phyloP scores from a whole-genome alignment of 1,140 invertebrate species.

The Akabosia matsudoensis region DNA sequence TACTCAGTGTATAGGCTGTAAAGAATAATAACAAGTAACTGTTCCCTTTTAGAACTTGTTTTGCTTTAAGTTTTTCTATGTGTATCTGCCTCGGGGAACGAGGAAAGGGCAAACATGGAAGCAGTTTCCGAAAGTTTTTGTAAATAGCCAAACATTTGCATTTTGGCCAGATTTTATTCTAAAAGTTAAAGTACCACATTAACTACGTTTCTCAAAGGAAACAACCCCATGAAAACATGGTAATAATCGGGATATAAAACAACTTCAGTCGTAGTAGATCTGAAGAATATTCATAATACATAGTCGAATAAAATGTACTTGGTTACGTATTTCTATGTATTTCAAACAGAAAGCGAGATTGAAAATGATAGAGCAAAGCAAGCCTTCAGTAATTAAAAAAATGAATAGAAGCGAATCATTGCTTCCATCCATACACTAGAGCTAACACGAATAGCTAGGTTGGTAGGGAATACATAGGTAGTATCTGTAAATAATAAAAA shows the following conservation, averaged over 20 bases:
- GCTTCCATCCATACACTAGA: too few relatives aligned
- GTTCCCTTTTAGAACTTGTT: neutral
- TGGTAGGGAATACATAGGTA: too few relatives aligned
- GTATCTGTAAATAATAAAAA: too few relatives aligned
- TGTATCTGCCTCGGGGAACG: neutral
- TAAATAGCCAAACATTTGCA: constrained; percentile 17
- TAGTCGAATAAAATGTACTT: too few relatives aligned
- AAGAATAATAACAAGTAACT: neutral
- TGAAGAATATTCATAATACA: too few relatives aligned
- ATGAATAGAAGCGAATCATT: too few relatives aligned
- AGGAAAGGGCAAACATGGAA: constrained; percentile 8
- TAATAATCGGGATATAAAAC: neutral
- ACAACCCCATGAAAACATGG: neutral
- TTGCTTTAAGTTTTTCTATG: too few relatives aligned
- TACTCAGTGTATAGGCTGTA: too few relatives aligned
- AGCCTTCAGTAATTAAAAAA: too few relatives aligned
- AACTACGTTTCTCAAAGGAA: neutral
- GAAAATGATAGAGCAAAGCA: neutral
- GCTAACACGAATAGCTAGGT: too few relatives aligned
- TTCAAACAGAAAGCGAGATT: neutral
- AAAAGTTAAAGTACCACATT: constrained; percentile 4
- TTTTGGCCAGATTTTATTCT: neutral
- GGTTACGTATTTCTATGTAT: too few relatives aligned
- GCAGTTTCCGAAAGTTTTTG: constrained; percentile 11
- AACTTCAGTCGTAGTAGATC: neutral